A percentile compares a stretch with the other conserved stretches of the same genome.
phyloP scores from a whole-genome alignment of 2,888 invertebrate species.

The Eledona agricola region DNA sequence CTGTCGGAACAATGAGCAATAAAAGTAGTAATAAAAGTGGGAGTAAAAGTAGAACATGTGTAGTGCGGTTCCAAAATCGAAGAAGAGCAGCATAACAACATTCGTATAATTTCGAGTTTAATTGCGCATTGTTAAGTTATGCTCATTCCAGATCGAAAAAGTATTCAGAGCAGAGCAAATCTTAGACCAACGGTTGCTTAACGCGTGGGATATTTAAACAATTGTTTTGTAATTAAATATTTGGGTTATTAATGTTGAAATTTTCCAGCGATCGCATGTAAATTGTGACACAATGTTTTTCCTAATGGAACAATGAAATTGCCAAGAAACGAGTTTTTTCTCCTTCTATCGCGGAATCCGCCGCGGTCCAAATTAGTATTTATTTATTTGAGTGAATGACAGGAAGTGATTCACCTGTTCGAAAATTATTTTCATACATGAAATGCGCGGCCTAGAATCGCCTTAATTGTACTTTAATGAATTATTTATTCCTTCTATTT shows the following conservation, averaged over 20 bases:
- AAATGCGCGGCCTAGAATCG: conserved; percentile 34
- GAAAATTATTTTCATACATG: conserved; percentile 43
- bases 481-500: conserved; percentile 33
- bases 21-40: conserved; percentile 17
- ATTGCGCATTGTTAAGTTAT: conserved; percentile 47
- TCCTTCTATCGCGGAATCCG: conserved; percentile 43
- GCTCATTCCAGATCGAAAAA: conserved; percentile 42
- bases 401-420: conserved; percentile 52
- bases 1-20: conserved; percentile 28
- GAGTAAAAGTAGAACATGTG: conserved; percentile 35
- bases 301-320: conserved; percentile 34
- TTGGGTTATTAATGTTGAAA: conserved; percentile 45
- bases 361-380: conserved; percentile 47
- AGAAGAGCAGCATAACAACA: conserved; percentile 29
- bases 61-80: conserved; percentile 29
- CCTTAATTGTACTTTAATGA: conserved; percentile 35
- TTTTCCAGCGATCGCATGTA: conserved; percentile 37
- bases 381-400: conserved; percentile 46
- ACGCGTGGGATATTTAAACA: conserved; percentile 46
- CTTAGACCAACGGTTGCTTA: conserved; percentile 32
- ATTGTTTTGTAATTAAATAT: conserved; percentile 48
- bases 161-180: conserved; percentile 49
- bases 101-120: conserved; percentile 39
- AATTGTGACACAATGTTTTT: conserved; percentile 34
- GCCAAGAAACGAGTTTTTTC: conserved; percentile 16